Percentiles rank a stretch among this genome's conserved stretches.
These are phyloP conservation scores for Pristionchus pacificus DNA, from an alignment of 1,140 invertebrate species.

Conservation along the genomic window DNA sequence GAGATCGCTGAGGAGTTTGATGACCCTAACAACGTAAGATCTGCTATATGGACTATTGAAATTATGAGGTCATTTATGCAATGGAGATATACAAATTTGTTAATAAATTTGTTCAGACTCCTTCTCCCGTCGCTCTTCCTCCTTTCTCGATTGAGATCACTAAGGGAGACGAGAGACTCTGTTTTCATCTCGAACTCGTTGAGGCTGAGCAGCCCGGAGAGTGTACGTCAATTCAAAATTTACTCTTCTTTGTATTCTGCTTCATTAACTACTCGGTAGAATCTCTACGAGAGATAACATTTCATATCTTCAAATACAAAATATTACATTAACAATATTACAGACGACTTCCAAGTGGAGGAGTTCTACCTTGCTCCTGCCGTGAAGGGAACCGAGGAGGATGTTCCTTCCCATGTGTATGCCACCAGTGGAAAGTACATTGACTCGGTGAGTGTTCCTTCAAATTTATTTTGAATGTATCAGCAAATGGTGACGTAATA, in stretches of 20 bases:
- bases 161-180: constrained; percentile 48
- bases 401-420: constrained; percentile 46
- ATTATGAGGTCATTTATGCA: no score
- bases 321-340: constrained; percentile 1
- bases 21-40: constrained; percentile 22
- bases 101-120: constrained; percentile 7
- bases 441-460: constrained; percentile 37
- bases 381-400: constrained; percentile 43
- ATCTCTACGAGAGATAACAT: no score
- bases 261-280: no score
- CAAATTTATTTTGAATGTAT: background rate
- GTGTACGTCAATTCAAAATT: constrained; percentile 43
- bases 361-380: constrained; percentile 56
- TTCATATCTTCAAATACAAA: no score
- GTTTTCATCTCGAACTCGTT: constrained; percentile 49
- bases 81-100: background rate
- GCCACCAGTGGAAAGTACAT: constrained; percentile 55
- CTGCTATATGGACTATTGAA: background rate
- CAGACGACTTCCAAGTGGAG: constrained; percentile 51
- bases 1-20: constrained; percentile 48
- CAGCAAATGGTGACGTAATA: background rate
- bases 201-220: constrained; percentile 37
- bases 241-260: no score
- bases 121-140: constrained; percentile 42
- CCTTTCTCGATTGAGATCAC: constrained; percentile 50